These are phyloP conservation scores for Chrysina gloriosa DNA, from an alignment of 2,888 invertebrate genomes.

Conservation along the genomic window DNA sequence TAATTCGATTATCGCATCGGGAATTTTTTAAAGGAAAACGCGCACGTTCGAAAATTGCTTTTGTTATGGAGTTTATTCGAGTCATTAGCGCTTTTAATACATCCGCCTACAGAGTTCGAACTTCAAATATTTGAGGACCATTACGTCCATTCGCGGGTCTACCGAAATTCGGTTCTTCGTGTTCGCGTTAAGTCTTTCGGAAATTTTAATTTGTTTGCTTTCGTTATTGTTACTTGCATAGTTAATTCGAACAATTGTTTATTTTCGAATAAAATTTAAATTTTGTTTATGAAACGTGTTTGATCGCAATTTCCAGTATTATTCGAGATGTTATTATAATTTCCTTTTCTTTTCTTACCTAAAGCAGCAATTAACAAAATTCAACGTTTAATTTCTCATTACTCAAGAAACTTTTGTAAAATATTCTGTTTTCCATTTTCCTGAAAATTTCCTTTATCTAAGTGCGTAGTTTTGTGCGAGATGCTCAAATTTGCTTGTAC, in stretches of 20 bases:
- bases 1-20: neutral
- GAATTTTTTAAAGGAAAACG: neutral
- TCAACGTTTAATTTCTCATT: no score
- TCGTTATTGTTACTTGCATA: no score
- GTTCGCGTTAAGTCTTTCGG: neutral
- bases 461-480: no score
- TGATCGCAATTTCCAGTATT: no score
- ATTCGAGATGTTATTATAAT: no score
- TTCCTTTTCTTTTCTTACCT: no score
- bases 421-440: no score
- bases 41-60: neutral
- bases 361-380: no score
- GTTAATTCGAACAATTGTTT: neutral
- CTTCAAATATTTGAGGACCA: conserved; percentile 11
- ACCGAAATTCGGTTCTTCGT: neutral
- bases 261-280: neutral
- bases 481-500: no score
- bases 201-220: neutral
- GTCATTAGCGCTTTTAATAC: neutral
- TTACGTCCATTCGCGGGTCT: neutral
- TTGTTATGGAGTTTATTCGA: neutral
- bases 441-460: no score
- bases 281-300: no score
- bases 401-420: no score
- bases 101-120: conserved; percentile 8